These are phyloP conservation scores for Pseudopipra pipra DNA, from an alignment of 2,113 vertebrate species.

Conservation along the genomic window DNA sequence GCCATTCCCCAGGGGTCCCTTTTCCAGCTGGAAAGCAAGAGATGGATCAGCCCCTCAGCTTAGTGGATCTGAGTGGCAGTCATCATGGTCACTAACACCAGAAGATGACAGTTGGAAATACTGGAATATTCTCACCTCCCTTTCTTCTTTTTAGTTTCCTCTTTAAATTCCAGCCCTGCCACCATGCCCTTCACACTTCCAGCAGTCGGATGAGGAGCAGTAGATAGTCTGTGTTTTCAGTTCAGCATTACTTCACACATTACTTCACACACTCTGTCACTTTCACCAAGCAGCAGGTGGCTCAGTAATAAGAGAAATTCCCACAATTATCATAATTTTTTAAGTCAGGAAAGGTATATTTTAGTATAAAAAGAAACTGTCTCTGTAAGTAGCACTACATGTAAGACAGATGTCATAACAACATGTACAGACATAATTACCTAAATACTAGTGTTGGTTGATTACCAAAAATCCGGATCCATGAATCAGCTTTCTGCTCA, in stretches of 20 bases:
- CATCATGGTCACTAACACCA: background rate
- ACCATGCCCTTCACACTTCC: background rate
- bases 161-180: background rate
- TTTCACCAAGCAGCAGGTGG: background rate
- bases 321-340: background rate
- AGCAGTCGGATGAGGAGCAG: background rate
- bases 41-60: background rate
- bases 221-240: background rate
- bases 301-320: background rate
- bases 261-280: too few relatives aligned
- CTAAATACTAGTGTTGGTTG: background rate
- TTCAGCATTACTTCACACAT: background rate
- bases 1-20: background rate
- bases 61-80: background rate
- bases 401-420: background rate
- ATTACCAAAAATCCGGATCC: background rate
- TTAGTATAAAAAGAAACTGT: slow-evolving; percentile 2
- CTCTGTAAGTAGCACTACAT: background rate
- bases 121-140: background rate
- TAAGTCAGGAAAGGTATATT: background rate
- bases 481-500: background rate
- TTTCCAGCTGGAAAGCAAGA: background rate
- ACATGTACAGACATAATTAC: background rate
- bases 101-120: background rate
- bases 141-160: background rate